phyloP scores from a whole-genome alignment of 1,140 invertebrate species.

The Macrobrachium rosenbergii region DNA sequence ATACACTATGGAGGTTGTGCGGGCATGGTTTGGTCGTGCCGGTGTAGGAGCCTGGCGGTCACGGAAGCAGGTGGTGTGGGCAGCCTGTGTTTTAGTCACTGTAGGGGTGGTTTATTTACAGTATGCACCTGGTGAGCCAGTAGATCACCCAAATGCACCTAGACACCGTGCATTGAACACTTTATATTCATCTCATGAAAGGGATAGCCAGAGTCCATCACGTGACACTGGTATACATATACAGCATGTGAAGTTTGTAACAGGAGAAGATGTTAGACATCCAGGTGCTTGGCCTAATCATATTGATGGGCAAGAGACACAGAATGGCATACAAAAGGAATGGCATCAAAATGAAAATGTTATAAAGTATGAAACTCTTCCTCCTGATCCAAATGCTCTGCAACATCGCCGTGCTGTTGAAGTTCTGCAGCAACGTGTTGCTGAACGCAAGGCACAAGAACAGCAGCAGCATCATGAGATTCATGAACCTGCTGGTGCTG shows the following conservation, averaged over 20 bases:
- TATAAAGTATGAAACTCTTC: slow-evolving; percentile 43
- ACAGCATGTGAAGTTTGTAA: slow-evolving; percentile 55
- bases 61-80: slow-evolving; percentile 51
- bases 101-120: slow-evolving; percentile 52
- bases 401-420: slow-evolving; percentile 51
- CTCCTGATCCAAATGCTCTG: slow-evolving; percentile 38
- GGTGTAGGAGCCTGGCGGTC: slow-evolving; percentile 53
- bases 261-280: slow-evolving; percentile 28
- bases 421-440: slow-evolving; percentile 39
- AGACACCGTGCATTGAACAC: slow-evolving; percentile 53
- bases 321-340: slow-evolving; percentile 16
- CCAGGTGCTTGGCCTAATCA: slow-evolving; percentile 8
- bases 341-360: slow-evolving; percentile 48
- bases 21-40: slow-evolving; percentile 53
- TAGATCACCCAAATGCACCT: slow-evolving; percentile 47
- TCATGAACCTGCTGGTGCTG: slow-evolving; percentile 6
- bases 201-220: slow-evolving; percentile 26
- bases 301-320: slow-evolving; percentile 32
- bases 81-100: slow-evolving; percentile 47
- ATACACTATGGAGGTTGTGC: slow-evolving; percentile 41
- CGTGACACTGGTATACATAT: slow-evolving; percentile 21
- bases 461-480: slow-evolving; percentile 24
- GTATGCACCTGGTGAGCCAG: slow-evolving; percentile 37
- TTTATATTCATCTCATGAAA: slow-evolving; percentile 42
- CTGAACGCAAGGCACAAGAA: slow-evolving; percentile 44